phyloP scores from a whole-genome alignment of 2,888 invertebrate species.

The Bembecia ichneumoniformis region DNA sequence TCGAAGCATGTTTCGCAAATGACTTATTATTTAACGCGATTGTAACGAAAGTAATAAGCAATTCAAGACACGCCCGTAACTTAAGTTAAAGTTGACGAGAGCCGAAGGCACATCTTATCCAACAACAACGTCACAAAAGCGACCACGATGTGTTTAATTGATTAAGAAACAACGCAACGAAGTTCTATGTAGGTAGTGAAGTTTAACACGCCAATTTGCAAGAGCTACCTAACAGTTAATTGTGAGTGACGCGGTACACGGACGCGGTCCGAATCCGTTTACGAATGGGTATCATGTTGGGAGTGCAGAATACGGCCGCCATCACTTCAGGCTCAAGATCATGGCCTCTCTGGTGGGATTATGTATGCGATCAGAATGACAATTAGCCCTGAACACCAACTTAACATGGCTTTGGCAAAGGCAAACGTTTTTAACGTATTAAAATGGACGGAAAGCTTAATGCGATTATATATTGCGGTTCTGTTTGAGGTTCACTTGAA shows the following conservation, averaged over 20 bases:
- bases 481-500: background rate
- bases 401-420: background rate
- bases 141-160: background rate
- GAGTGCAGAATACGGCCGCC: conserved; percentile 35
- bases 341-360: conserved; percentile 49
- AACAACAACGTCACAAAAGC: background rate
- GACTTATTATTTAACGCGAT: no score
- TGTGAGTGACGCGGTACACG: conserved; percentile 19
- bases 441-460: background rate
- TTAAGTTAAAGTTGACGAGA: no score
- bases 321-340: conserved; percentile 52
- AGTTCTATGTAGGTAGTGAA: background rate
- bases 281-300: conserved; percentile 24
- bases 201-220: conserved; percentile 10
- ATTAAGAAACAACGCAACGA: background rate
- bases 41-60: no score
- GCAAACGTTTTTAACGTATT: background rate
- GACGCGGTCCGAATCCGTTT: conserved; percentile 19
- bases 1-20: no score
- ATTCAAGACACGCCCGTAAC: no score
- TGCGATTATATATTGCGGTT: background rate
- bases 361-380: conserved; percentile 54
- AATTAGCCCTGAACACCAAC: conserved; percentile 28
- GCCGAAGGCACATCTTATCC: no score
- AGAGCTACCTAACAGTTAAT: conserved; percentile 17